phyloP scores from a whole-genome alignment of 1,140 invertebrate genomes.

The Zaprionus ghesquierei region DNA sequence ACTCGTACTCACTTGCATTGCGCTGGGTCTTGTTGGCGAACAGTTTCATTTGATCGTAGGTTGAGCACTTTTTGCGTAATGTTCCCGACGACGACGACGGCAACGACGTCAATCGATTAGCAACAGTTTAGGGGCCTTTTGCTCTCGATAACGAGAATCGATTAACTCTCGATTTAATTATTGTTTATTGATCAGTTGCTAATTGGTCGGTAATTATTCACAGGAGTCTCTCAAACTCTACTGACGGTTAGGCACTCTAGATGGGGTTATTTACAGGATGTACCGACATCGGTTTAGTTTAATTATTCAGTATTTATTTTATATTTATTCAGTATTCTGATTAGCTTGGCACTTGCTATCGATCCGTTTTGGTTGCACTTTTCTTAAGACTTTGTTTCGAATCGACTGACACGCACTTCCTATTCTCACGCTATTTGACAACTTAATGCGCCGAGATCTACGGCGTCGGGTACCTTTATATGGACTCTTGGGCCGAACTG shows the following conservation, averaged over 20 bases:
- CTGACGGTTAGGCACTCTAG: background rate
- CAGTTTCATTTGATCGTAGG: constrained; percentile 60
- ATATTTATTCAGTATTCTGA: background rate
- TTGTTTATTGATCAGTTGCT: background rate
- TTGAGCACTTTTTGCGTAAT: constrained; percentile 20
- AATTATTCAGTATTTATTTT: background rate
- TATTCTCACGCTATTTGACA: constrained; percentile 80
- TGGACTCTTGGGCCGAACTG: constrained; percentile 67
- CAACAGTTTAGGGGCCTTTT: background rate
- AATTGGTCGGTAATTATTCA: background rate
- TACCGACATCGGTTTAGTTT: background rate
- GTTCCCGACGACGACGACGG: background rate
- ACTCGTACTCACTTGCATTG: constrained; percentile 71
- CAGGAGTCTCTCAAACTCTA: background rate
- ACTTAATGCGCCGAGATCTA: constrained; percentile 68
- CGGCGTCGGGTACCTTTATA: constrained; percentile 72
- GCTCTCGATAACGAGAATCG: background rate
- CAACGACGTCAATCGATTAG: background rate
- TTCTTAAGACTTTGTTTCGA: constrained; percentile 47
- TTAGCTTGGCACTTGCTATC: background rate
- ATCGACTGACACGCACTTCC: constrained; percentile 76
- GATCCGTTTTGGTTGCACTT: constrained; percentile 5
- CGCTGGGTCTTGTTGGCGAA: constrained; percentile 69
- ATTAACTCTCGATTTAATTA: background rate
- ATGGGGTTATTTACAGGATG: background rate